Base-by-base conservation (phyloP, 2,113 vertebrate genomes). In the Chauna torquata region DNA sequence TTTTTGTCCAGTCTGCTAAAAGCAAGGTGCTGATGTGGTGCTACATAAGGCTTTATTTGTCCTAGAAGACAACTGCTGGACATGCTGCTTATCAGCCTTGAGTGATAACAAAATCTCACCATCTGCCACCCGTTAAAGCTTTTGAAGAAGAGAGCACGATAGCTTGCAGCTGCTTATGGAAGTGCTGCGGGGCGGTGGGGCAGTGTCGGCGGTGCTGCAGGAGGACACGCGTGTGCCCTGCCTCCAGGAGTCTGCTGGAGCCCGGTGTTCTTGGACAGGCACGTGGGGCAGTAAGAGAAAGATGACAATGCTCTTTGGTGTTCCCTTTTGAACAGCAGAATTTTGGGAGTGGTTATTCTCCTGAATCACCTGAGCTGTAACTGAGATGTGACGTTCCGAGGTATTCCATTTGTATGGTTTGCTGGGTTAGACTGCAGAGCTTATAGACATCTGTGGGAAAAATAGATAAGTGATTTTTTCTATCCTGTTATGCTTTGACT, bases 261-360 rank as follows among this genome's bases (percentile, higher is more conserved):
- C 52, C 28, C 1, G 0, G 7, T 13, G 61, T 70, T 42, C 55
- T 20, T 2, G 0, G 14, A 0, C n/a, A 3, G 57, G 8, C 27
- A 16, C 64, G 42, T 4, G 0, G 10, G 23, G 3, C 61, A 20
- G 18, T 34, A 20, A 0, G 25, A 38, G 62, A 11, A 16, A 28
- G 38, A 11, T 4, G 10, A 5, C 27, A 5, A 0, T 1, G 32
- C 9, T 38, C 9, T 20, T 4, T 36, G 0, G 16, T 11, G 32
- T 70, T 78, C 49, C 54, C 50, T 54, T 38, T 22, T 3, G 20
- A 66, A 11, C 1, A 20, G 28, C 17, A 14, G 27, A 30, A 3
- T 42, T 75, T 22, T 54, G 42, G 19, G 69, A 19, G 40, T 9
- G 19, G 30, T 1, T 27, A 32, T 68, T 16, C 36, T 40, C 70